A percentile compares a stretch with the other conserved stretches of the same genome.
These are phyloP conservation scores for Clarias macrocephalus DNA, from an alignment of 2,113 vertebrate species.

Conservation along the genomic window DNA sequence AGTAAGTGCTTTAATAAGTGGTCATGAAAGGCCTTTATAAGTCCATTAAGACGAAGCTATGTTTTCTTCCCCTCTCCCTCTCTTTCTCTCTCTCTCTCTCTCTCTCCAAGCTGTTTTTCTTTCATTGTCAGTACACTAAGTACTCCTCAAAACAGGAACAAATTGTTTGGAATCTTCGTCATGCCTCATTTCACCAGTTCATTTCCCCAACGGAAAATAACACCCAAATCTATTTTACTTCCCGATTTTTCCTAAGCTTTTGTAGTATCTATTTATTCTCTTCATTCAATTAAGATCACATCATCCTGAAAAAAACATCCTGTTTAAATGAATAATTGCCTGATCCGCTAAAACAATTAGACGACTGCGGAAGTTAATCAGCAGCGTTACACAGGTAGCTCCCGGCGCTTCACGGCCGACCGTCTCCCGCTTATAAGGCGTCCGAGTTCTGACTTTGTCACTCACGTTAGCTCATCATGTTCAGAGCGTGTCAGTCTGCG, in stretches of 20 bases:
- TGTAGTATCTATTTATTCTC: neutral
- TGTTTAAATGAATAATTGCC: constrained; percentile 8
- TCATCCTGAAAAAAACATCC: neutral
- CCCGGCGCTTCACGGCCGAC: neutral
- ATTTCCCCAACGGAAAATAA: neutral
- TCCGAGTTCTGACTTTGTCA: constrained; percentile 15
- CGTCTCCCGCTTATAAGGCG: neutral
- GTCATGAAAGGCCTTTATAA: neutral
- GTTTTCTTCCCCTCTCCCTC: neutral
- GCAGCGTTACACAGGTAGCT: neutral
- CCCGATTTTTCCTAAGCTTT: neutral
- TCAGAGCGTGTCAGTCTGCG: constrained; percentile 17
- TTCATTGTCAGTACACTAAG: neutral
- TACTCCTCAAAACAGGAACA: neutral
- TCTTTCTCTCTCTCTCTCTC: neutral
- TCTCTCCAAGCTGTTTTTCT: neutral
- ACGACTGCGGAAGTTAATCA: neutral
- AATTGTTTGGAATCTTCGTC: neutral
- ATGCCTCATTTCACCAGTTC: neutral
- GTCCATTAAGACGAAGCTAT: no score
- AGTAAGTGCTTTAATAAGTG: neutral
- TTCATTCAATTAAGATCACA: neutral
- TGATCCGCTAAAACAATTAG: neutral
- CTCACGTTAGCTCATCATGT: neutral
- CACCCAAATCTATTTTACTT: neutral